Percentiles rank a stretch among this genome's conserved stretches.
These are phyloP conservation scores for Sinentomon sp. DNA, from an alignment of 2,888 invertebrate genomes.

Conservation along the genomic window DNA sequence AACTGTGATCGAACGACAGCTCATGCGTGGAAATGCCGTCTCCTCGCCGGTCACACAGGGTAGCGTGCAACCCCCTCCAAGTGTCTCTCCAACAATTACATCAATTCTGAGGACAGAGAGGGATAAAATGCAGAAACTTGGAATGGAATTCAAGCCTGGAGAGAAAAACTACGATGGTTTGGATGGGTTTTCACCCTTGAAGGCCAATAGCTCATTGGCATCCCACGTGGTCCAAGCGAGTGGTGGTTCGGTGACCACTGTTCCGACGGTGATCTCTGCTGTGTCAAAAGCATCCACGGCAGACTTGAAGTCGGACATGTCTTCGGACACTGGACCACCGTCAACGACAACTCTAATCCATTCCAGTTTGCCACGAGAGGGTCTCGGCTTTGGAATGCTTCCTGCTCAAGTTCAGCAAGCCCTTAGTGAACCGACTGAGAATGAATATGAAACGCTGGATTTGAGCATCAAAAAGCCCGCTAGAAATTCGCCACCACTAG, in stretches of 20 bases:
- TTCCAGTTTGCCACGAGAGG: slow-evolving; percentile 3
- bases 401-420: slow-evolving; percentile 19
- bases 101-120: slow-evolving; percentile 18
- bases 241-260: neutral
- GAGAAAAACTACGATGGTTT: slow-evolving; percentile 13
- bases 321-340: neutral
- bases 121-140: no score
- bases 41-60: slow-evolving; percentile 1
- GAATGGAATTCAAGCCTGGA: slow-evolving; percentile 9
- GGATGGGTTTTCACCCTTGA: no score
- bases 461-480: slow-evolving; percentile 35
- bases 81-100: slow-evolving; percentile 17
- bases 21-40: slow-evolving; percentile 23
- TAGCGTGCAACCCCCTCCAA: slow-evolving; percentile 14
- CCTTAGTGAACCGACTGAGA: slow-evolving; percentile 13
- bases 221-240: neutral
- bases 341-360: no score
- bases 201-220: neutral
- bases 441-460: slow-evolving; percentile 34
- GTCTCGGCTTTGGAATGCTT: slow-evolving; percentile 10
- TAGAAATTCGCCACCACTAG: slow-evolving; percentile 16
- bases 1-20: slow-evolving; percentile 51
- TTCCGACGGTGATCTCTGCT: no score
- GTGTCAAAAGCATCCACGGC: no score
- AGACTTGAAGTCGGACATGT: neutral